Evolutionary conservation across 2,113 vertebrate genomes (phyloP).

Genomic region (Lophotis ruficrista): DNA sequence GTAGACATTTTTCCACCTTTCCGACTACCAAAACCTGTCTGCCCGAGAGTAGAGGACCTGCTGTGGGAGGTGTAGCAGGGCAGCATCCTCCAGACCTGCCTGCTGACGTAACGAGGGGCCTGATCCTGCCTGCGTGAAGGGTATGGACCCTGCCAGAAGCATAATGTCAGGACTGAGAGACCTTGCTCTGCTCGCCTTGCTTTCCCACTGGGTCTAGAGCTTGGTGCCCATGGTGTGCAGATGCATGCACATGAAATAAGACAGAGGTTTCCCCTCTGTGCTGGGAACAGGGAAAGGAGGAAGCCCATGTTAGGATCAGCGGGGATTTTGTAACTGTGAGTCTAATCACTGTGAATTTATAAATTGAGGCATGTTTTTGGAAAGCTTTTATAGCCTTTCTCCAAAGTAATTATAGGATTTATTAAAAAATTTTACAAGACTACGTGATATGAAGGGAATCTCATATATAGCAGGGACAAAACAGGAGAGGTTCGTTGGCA

Average conservation of each 20-base stretch:
- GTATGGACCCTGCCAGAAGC: fast-evolving
- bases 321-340: neutral
- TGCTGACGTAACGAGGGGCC: fast-evolving
- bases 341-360: neutral
- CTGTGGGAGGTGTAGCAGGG: neutral
- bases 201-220: neutral
- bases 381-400: neutral
- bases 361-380: neutral
- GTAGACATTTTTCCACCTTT: neutral
- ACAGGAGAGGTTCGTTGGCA: neutral
- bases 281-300: neutral
- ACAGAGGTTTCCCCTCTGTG: neutral
- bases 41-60: neutral
- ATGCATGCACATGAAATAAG: neutral
- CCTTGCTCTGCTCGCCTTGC: neutral
- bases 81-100: neutral
- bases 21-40: neutral
- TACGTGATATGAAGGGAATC: neutral
- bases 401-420: neutral
- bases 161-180: neutral
- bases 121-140: neutral
- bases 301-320: neutral
- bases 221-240: neutral
- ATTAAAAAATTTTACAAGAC: neutral
- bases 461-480: neutral